These are phyloP conservation scores for Gadopsis marmoratus DNA, from an alignment of 2,797 vertebrate genomes.

Conservation along the genomic window DNA sequence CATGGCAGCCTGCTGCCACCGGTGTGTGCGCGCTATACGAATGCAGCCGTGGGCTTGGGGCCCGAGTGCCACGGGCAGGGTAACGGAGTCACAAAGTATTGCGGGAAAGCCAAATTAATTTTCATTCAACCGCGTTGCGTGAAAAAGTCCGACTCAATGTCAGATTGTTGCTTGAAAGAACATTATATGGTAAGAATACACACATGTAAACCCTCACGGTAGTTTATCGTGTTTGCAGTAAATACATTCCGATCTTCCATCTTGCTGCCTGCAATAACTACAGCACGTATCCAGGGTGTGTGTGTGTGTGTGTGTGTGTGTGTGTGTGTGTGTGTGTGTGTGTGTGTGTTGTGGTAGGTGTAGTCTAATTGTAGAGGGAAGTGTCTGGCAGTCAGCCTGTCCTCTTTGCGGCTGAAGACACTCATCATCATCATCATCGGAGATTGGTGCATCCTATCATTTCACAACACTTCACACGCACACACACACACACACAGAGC, in stretches of 20 bases:
- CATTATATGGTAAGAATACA: neutral
- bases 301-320: too few relatives aligned
- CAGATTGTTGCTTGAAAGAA: neutral
- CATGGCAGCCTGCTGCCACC: too few relatives aligned
- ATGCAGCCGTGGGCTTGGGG: too few relatives aligned
- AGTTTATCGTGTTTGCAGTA: neutral
- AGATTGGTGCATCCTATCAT: conserved; percentile 62
- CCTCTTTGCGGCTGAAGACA: conserved; percentile 60
- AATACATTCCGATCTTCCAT: neutral
- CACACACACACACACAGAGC: conserved; percentile 11
- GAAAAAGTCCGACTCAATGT: neutral
- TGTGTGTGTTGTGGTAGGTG: conserved; percentile 51
- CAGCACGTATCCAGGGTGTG: conserved; percentile 22
- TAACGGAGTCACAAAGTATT: too few relatives aligned
- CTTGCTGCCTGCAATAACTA: conserved; percentile 10
- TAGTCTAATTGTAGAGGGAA: conserved; percentile 73
- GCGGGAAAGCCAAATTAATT: too few relatives aligned
- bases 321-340: conserved; percentile 30
- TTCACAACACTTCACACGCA: conserved; percentile 42
- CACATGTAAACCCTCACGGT: neutral
- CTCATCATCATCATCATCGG: conserved; percentile 38
- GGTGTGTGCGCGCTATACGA: too few relatives aligned
- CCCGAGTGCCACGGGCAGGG: too few relatives aligned
- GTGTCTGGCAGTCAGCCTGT: conserved; percentile 66
- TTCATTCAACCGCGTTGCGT: neutral